phyloP scores from a whole-genome alignment of 2,113 vertebrate genomes.

The Cyrtonyx montezumae region DNA sequence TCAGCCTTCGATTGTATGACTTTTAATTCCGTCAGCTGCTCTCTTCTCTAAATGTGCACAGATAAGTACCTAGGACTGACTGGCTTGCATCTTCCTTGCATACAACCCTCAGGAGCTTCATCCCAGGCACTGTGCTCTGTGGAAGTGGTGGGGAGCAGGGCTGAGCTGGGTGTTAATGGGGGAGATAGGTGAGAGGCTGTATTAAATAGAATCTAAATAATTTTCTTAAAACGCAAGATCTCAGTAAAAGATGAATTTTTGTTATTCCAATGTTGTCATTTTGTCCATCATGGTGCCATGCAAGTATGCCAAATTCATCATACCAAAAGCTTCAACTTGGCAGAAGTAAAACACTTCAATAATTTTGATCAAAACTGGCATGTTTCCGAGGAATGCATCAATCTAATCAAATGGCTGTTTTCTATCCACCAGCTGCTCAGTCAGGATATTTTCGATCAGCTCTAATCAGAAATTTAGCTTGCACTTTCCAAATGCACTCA shows the following conservation, averaged over 20 bases:
- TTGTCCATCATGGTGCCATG: background rate
- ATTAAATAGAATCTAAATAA: background rate
- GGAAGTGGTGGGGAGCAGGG: rapidly evolving
- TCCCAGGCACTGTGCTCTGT: background rate
- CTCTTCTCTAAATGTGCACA: background rate
- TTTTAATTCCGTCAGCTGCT: background rate
- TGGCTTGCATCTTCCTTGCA: background rate
- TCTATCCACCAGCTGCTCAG: background rate
- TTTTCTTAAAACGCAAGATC: background rate
- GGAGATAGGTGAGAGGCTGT: background rate
- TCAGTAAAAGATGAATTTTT: background rate
- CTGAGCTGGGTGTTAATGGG: background rate
- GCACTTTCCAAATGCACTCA: background rate
- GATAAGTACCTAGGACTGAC: background rate
- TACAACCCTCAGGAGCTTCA: background rate
- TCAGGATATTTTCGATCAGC: background rate
- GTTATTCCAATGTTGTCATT: background rate
- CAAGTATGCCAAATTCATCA: background rate
- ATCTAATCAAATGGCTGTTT: background rate
- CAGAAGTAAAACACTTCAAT: background rate
- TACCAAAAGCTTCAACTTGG: background rate
- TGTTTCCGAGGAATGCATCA: background rate
- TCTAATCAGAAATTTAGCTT: background rate
- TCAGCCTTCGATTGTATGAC: background rate
- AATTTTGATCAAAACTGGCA: background rate